These are phyloP conservation scores for Hipposideros armiger DNA, from an alignment of 2,113 vertebrate species.

Conservation along the genomic window DNA sequence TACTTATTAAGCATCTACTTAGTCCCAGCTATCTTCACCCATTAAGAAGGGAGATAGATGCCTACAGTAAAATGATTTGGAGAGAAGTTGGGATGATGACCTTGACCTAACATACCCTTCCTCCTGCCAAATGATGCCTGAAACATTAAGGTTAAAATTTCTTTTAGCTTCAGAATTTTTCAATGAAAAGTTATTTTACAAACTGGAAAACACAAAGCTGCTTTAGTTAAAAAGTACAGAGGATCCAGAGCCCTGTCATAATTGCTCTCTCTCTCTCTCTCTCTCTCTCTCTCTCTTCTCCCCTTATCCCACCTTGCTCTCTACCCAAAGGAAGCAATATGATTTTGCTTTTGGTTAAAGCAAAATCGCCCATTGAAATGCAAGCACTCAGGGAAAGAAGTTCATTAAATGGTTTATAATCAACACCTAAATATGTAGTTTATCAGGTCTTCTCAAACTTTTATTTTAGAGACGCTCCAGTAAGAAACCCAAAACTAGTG, in stretches of 20 bases:
- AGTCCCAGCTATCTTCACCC: not conserved
- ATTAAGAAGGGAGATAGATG: not conserved
- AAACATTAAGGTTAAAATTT: not conserved
- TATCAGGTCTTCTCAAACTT: not conserved
- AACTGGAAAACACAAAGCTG: conserved; percentile 2
- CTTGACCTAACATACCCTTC: conserved; percentile 13
- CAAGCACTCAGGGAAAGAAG: not conserved
- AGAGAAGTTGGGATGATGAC: not conserved
- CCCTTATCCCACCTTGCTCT: not conserved
- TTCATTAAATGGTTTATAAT: not conserved
- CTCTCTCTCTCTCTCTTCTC: not conserved
- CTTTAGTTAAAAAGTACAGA: conserved; percentile 21
- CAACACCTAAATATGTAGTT: not conserved
- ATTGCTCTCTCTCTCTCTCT: not conserved
- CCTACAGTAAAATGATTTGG: not conserved
- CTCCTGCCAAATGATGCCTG: not conserved
- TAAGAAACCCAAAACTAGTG: conserved; percentile 17
- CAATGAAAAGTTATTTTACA: conserved; percentile 28
- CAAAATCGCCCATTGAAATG: not conserved
- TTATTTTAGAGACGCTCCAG: not conserved
- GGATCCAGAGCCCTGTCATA: not conserved
- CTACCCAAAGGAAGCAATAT: not conserved
- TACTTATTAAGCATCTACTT: not conserved
- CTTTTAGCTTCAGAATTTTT: conserved; percentile 14
- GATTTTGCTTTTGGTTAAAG: conserved; percentile 11